These are phyloP conservation scores for Drosophila eugracilis DNA, from an alignment of 1,140 invertebrate genomes.

Conservation along the genomic window DNA sequence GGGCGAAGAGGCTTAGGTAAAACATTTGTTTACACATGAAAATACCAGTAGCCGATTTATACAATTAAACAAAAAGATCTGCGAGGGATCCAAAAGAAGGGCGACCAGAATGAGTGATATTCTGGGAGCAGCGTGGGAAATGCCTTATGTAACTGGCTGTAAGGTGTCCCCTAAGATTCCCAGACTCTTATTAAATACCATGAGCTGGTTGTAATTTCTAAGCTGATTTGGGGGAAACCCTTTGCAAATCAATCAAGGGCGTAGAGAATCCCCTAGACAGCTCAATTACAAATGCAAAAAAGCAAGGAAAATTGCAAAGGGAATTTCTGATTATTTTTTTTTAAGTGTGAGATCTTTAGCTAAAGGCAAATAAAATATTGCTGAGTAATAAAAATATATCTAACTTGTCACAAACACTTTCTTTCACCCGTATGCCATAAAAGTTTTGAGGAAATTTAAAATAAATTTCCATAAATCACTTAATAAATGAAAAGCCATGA, in stretches of 20 bases:
- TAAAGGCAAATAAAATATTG: not conserved
- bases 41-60: conserved; percentile 80
- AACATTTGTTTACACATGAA: conserved; percentile 79
- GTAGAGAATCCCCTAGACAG: conserved; percentile 22
- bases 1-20: conserved; percentile 60
- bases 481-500: conserved; percentile 20
- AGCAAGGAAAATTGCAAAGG: not conserved
- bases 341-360: not conserved
- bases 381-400: not conserved
- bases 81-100: conserved; percentile 12
- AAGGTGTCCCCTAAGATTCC: conserved; percentile 36
- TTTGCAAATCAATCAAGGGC: conserved; percentile 69
- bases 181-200: conserved; percentile 62
- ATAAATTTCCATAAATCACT: conserved; percentile 26
- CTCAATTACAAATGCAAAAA: conserved; percentile 68
- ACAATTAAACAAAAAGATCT: conserved; percentile 52
- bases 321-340: not conserved
- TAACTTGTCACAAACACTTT: conserved; percentile 4
- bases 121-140: conserved; percentile 75
- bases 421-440: conserved; percentile 16
- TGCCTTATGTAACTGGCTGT: conserved; percentile 63
- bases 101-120: conserved; percentile 38
- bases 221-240: conserved; percentile 58
- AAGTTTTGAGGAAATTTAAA: conserved; percentile 15
- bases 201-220: conserved; percentile 75